A percentile compares a stretch with the other conserved stretches of the same genome.
Conservation (phyloP, 2,113 vertebrate genomes). For the Glaucomys volans region DNA sequence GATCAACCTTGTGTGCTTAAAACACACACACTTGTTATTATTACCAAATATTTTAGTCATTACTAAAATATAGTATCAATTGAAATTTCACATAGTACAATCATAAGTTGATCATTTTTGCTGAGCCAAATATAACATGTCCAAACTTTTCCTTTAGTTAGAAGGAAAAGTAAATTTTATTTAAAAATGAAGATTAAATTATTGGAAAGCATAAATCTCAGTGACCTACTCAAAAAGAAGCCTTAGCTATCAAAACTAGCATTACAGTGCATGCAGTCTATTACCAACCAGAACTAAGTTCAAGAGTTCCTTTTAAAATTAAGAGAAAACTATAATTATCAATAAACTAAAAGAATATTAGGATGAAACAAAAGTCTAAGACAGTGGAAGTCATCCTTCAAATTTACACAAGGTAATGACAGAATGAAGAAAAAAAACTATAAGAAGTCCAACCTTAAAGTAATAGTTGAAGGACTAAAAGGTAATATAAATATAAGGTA, state of each 20-base stretch:
- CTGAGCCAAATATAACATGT: too few relatives aligned
- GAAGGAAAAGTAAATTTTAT: slow-evolving; percentile 44
- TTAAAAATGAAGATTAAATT: not conserved
- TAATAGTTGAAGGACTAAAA: not conserved
- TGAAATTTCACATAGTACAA: slow-evolving; percentile 1
- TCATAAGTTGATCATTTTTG: not conserved
- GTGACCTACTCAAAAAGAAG: not conserved
- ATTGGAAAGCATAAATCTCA: not conserved
- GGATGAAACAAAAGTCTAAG: not conserved
- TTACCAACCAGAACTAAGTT: not conserved
- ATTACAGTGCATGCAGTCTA: not conserved
- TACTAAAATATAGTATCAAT: not conserved
- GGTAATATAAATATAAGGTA: not conserved
- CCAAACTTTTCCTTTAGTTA: too few relatives aligned
- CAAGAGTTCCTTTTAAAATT: not conserved
- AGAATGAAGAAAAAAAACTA: not conserved
- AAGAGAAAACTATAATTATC: not conserved
- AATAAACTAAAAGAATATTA: slow-evolving; percentile 11
- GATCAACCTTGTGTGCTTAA: not conserved
- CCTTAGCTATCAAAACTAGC: not conserved
- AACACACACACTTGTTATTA: not conserved
- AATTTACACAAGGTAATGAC: not conserved
- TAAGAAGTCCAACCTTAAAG: not conserved
- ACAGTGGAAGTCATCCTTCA: not conserved
- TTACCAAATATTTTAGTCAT: not conserved